These are phyloP conservation scores for Alectura lathami DNA, from an alignment of 2,113 vertebrate species.

Conservation along the genomic window DNA sequence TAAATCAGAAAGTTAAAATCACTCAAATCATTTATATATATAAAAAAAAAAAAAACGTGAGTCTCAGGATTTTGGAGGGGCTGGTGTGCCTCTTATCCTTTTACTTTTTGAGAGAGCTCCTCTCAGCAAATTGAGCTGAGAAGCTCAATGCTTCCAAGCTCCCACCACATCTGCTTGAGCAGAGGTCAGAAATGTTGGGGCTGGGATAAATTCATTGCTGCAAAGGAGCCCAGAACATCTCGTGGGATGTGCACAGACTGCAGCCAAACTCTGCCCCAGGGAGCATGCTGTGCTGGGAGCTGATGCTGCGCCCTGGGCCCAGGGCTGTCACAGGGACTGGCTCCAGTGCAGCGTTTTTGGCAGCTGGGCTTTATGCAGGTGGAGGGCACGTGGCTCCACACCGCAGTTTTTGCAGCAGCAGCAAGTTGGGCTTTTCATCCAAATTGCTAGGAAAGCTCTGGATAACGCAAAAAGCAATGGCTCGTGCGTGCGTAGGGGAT, in stretches of 20 bases:
- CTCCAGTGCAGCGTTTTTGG: not conserved
- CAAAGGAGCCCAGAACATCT: not conserved
- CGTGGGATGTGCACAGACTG: not conserved
- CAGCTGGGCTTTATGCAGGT: no score
- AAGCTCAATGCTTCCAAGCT: not conserved
- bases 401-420: not conserved
- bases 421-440: not conserved
- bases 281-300: not conserved
- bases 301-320: not conserved
- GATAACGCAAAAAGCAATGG: fast-evolving
- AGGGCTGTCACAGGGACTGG: not conserved
- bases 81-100: slow-evolving; percentile 85
- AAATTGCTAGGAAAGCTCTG: not conserved
- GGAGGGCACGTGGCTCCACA: no score
- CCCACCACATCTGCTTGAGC: not conserved
- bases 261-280: not conserved
- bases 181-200: not conserved
- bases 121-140: not conserved
- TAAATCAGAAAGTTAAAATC: not conserved
- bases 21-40: not conserved
- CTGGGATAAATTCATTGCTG: not conserved
- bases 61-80: slow-evolving; percentile 77
- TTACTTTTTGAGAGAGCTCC: slow-evolving; percentile 90
- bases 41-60: not conserved
- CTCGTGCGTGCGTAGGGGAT: fast-evolving